phyloP scores from a whole-genome alignment of 1,140 invertebrate genomes.

The Lerema accius region DNA sequence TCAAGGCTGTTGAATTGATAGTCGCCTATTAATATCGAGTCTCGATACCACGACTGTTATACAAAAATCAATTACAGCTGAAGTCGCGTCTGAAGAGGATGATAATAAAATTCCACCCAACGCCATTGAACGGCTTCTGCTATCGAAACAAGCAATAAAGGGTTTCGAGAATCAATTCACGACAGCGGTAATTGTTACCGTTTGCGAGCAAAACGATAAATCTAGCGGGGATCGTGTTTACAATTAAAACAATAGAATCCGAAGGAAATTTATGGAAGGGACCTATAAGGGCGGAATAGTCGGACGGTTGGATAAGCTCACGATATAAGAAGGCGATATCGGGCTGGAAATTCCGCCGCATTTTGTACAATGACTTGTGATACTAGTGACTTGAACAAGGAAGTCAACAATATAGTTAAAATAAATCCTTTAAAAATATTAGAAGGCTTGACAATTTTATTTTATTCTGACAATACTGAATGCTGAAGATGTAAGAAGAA shows the following conservation, averaged over 20 bases:
- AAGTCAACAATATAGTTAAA: no score
- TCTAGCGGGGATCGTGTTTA: slow-evolving; percentile 52
- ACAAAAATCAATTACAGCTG: slow-evolving; percentile 41
- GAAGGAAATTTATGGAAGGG: slow-evolving; percentile 50
- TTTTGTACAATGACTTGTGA: no score
- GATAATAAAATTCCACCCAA: slow-evolving; percentile 42
- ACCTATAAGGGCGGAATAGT: slow-evolving; percentile 32
- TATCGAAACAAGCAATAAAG: slow-evolving; percentile 50
- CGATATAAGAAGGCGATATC: no score
- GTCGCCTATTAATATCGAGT: slow-evolving; percentile 16
- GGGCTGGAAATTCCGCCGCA: no score
- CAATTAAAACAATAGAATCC: slow-evolving; percentile 58
- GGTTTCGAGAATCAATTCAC: slow-evolving; percentile 59
- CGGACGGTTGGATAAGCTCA: slow-evolving; percentile 24
- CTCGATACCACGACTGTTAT: slow-evolving; percentile 21
- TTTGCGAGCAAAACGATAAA: slow-evolving; percentile 54
- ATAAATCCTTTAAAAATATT: no score
- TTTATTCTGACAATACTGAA: no score
- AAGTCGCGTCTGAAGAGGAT: slow-evolving; percentile 36
- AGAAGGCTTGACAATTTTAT: no score
- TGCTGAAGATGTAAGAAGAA: no score
- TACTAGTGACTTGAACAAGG: no score
- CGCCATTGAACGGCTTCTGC: slow-evolving; percentile 28
- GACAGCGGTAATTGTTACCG: slow-evolving; percentile 53
- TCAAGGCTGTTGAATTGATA: slow-evolving; percentile 5